These are phyloP conservation scores for Muscina levida DNA, from an alignment of 2,888 invertebrate species.

Conservation along the genomic window DNA sequence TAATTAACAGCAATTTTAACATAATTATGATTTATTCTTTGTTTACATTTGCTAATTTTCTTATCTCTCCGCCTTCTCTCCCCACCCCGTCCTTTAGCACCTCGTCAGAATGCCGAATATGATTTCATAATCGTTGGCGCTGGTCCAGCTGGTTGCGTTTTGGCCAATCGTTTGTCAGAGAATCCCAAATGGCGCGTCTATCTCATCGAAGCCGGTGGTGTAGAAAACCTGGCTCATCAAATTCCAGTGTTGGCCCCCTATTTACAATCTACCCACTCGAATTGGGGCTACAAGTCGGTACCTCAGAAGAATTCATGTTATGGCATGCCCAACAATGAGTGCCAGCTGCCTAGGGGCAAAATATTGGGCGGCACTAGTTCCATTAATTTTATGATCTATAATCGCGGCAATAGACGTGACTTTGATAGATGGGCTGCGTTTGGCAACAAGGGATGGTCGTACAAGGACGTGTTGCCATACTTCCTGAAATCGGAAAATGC, in stretches of 20 bases:
- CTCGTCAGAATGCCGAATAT: slow-evolving; percentile 82
- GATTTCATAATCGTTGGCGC: slow-evolving; percentile 90
- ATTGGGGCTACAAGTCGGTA: slow-evolving; percentile 85
- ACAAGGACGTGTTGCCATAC: slow-evolving; percentile 82
- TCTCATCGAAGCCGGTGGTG: slow-evolving; percentile 79
- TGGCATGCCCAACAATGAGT: slow-evolving; percentile 77
- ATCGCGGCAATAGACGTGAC: slow-evolving; percentile 85
- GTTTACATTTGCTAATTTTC: not conserved
- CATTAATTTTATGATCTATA: slow-evolving; percentile 85
- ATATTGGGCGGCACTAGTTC: slow-evolving; percentile 82
- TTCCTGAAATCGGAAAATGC: slow-evolving; percentile 83
- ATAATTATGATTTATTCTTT: too few species aligned
- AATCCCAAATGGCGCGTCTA: slow-evolving; percentile 77
- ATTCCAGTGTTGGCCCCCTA: slow-evolving; percentile 68
- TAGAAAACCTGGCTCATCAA: slow-evolving; percentile 74
- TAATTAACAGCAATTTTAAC: not conserved
- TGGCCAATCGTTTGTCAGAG: slow-evolving; percentile 74
- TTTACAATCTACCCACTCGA: slow-evolving; percentile 79
- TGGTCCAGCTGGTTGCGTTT: slow-evolving; percentile 86
- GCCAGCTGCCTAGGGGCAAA: slow-evolving; percentile 81
- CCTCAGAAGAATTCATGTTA: slow-evolving; percentile 83
- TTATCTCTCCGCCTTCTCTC: slow-evolving; percentile 85
- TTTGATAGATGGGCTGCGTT: slow-evolving; percentile 84
- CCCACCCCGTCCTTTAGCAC: too few species aligned
- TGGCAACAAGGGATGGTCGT: slow-evolving; percentile 87